A percentile compares a stretch with the other conserved stretches of the same genome.
Conservation (phyloP, 1,140 invertebrate species). For the Papilio aristodemus region DNA sequence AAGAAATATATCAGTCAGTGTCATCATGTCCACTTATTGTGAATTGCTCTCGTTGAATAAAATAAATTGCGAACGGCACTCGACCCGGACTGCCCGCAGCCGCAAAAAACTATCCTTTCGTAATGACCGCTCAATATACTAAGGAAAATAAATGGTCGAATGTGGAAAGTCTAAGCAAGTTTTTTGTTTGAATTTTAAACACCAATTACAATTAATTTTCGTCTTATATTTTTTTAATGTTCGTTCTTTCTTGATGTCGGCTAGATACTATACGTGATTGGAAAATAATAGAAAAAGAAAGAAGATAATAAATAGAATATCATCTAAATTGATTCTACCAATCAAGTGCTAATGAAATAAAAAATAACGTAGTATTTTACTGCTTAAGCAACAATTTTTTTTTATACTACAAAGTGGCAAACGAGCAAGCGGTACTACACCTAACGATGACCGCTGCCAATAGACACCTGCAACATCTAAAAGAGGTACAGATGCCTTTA, state of each 20-base stretch:
- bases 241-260: background rate
- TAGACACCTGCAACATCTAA: no score
- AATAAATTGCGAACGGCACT: conserved; percentile 52
- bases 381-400: no score
- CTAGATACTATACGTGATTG: no score
- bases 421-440: no score
- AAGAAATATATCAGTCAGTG: conserved; percentile 39
- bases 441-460: no score
- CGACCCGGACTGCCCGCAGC: conserved; percentile 24
- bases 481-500: no score
- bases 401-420: no score
- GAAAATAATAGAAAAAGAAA: no score
- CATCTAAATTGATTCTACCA: no score
- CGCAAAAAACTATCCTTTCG: conserved; percentile 38
- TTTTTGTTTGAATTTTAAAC: conserved; percentile 20
- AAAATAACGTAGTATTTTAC: no score
- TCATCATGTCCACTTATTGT: conserved; percentile 57
- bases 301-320: no score
- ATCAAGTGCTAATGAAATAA: no score
- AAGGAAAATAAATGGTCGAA: conserved; percentile 25
- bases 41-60: conserved; percentile 55
- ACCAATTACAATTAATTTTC: background rate
- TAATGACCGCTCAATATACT: conserved; percentile 32
- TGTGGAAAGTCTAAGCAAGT: conserved; percentile 5
- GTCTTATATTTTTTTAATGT: background rate